phyloP scores from a whole-genome alignment of 2,797 vertebrate genomes.

The Sardinella longiceps region DNA sequence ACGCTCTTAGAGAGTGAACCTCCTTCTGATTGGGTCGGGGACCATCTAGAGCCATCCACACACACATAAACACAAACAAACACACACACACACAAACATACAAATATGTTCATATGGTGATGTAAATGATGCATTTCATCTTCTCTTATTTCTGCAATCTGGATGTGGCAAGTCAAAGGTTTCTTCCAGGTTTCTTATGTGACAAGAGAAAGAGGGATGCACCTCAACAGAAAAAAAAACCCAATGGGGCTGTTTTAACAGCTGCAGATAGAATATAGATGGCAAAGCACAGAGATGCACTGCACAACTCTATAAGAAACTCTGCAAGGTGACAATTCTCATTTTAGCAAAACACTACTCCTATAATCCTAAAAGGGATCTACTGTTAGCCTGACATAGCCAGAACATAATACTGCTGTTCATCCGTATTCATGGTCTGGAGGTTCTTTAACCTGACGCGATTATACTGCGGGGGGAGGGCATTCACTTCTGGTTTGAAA shows the following conservation, averaged over 20 bases:
- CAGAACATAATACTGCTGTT: no score
- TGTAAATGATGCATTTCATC: not conserved
- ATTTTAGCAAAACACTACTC: not conserved
- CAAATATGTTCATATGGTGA: not conserved
- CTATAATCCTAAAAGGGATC: no score
- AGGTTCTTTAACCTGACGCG: no score
- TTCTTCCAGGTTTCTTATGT: not conserved
- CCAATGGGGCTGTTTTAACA: not conserved
- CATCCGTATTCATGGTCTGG: no score
- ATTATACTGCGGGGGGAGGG: no score
- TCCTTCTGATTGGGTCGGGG: slow-evolving; percentile 92
- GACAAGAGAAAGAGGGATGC: not conserved
- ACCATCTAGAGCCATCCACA: slow-evolving; percentile 78
- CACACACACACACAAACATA: slow-evolving; percentile 19
- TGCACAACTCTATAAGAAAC: not conserved
- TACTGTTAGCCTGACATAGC: no score
- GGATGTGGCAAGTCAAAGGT: not conserved
- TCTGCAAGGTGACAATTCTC: not conserved
- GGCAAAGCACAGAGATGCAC: not conserved
- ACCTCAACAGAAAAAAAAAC: not conserved
- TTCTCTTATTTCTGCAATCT: not conserved
- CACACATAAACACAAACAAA: slow-evolving; percentile 17
- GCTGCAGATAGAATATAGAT: not conserved
- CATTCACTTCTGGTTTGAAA: no score
- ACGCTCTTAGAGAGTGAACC: slow-evolving; percentile 88